Evolutionary conservation across 2,888 invertebrate species (phyloP), one percentile per base, ranked within the genome.

Genomic region (Neelides folsomi): DNA sequence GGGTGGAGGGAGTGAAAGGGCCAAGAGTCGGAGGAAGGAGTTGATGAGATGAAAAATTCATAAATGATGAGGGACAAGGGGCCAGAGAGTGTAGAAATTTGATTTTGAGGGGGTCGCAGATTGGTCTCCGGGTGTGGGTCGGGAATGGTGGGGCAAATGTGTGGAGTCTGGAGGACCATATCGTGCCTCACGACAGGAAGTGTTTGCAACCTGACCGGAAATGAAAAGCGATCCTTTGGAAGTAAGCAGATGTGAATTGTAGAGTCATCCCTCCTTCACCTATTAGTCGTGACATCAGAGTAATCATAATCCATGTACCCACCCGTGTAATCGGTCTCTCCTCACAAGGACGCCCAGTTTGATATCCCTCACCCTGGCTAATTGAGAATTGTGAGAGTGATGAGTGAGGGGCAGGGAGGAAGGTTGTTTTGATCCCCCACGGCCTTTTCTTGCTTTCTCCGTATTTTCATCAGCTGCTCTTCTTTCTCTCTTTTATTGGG

Each of bases 161-260:
- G 43, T 10, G 3, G 19, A 15, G 7, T 27, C 18, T 38, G 49
- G 44, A 47, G 48, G 48, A 48, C 20, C 52, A 47, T 47, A 47
- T 38, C 56, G 58, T 58, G 56, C 52, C 51, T 49, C 58, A 58
- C 56, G 58, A 56, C 58, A 56, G 58, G 58, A 58, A 58, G 53
- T 50, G 55, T 53, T 55, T 49, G 55, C 55, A 54, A 58, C 54
- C 54, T 54, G 58, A 54, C 56, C 58, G 58, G 58, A 58, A 56
- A 56, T 58, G 58, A 53, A 53, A 52, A 58, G 53, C 49, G 51
- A 58, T 57, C 41, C 19, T 45, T 13, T 13, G 43, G 7, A 42
- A 12, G 18, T 15, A 12, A 19, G 43, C 12, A 18, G 16, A 42
- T 27, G 27, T 27, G 27, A 7, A 27, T 27, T 27, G 27, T 7